A percentile compares a stretch with the other conserved stretches of the same genome.
These are phyloP conservation scores for Saimiri boliviensis DNA, from an alignment of 2,113 vertebrate genomes.

Conservation along the genomic window DNA sequence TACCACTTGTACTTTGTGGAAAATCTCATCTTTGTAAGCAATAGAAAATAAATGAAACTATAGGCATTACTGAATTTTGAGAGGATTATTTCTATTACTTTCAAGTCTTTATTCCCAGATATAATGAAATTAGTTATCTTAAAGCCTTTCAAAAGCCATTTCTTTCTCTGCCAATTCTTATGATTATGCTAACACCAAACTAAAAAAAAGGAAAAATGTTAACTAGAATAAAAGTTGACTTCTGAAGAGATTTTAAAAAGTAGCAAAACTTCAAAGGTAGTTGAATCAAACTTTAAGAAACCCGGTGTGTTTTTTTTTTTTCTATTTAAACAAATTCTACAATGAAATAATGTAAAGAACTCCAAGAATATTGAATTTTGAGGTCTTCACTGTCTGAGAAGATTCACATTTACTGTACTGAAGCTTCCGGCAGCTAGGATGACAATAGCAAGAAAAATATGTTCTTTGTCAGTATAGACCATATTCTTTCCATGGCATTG, in stretches of 20 bases:
- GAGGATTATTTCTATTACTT: constrained; percentile 21
- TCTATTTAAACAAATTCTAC: not conserved
- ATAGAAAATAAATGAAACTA: constrained; percentile 23
- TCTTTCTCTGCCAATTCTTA: not conserved
- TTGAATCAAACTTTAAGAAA: not conserved
- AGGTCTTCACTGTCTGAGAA: not conserved
- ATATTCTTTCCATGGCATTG: not conserved
- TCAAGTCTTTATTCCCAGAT: not conserved
- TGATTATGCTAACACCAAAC: not conserved
- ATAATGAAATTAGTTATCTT: not conserved
- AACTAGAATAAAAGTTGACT: not conserved
- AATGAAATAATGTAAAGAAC: not conserved
- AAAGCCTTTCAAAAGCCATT: not conserved
- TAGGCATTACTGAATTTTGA: constrained; percentile 16
- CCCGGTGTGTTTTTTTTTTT: fast-evolving
- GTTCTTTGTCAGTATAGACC: not conserved
- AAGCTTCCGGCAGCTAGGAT: not conserved
- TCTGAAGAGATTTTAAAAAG: not conserved
- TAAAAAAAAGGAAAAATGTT: not conserved
- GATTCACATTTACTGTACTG: not conserved
- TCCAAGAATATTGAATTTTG: constrained; percentile 3
- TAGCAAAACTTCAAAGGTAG: not conserved
- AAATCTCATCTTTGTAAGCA: not conserved
- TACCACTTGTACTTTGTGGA: not conserved
- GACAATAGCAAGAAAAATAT: not conserved